A percentile compares a stretch with the other conserved stretches of the same genome.
Conservation (phyloP, 2,797 vertebrate species). For the Melanotaenia boesemani region DNA sequence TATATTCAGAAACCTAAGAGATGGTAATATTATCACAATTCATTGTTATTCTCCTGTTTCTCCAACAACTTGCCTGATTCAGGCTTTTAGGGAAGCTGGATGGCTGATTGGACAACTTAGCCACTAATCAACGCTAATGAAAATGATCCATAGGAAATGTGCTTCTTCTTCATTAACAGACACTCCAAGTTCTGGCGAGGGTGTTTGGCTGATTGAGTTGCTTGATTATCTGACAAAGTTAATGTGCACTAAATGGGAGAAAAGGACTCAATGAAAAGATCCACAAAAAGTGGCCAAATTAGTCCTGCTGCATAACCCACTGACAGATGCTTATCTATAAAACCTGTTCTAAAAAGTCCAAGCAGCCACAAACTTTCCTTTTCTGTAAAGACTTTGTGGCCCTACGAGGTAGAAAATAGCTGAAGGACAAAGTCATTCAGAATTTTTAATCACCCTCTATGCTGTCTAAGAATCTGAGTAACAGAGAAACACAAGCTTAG, state of each 20-base stretch:
- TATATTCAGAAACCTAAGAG: too few relatives aligned
- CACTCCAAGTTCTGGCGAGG: slow-evolving; percentile 2
- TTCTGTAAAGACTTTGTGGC: not conserved
- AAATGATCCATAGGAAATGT: not conserved
- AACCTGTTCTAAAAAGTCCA: too few relatives aligned
- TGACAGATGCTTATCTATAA: not conserved
- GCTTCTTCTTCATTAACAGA: slow-evolving; percentile 15
- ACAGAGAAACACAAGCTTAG: too few relatives aligned
- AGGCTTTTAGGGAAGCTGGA: slow-evolving; percentile 8
- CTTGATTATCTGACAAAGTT: slow-evolving; percentile 28
- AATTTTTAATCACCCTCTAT: too few relatives aligned
- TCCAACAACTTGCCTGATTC: not conserved
- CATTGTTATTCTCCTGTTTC: not conserved
- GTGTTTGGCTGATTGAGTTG: slow-evolving; percentile 23
- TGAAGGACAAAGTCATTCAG: too few relatives aligned
- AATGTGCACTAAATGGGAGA: not conserved
- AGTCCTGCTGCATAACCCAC: not conserved
- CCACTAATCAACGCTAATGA: slow-evolving; percentile 44
- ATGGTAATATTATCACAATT: not conserved
- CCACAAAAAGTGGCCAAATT: not conserved
- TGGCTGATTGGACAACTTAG: slow-evolving; percentile 28
- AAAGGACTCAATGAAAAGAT: not conserved
- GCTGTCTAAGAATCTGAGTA: not conserved
- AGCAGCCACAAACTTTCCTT: too few relatives aligned
- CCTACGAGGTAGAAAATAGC: too few relatives aligned